Conservation (phyloP, 2,113 vertebrate genomes). For the Anguilla rostrata region DNA sequence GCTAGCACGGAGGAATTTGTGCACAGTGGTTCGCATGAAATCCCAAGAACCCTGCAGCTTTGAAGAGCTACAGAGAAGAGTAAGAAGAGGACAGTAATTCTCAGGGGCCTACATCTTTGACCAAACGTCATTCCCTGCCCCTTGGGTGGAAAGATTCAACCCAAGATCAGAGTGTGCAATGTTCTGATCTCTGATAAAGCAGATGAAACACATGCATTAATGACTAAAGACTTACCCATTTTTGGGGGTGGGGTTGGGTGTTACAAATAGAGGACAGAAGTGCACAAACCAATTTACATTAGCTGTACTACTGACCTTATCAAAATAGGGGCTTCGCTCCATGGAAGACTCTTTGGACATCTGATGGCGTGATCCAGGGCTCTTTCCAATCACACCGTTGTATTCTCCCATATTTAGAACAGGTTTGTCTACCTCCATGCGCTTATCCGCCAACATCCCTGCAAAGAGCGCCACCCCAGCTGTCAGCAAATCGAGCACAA, state of each 20-base stretch:
- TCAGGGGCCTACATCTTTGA: background rate
- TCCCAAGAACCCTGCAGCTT: background rate
- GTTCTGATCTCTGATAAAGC: background rate
- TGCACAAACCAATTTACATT: background rate
- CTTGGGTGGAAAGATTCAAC: background rate
- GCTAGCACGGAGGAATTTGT: too few species aligned
- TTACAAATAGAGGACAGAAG: background rate
- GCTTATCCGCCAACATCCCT: constrained; percentile 87
- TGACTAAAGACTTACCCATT: background rate
- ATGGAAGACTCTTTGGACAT: constrained; percentile 93
- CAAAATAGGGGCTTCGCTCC: constrained; percentile 90
- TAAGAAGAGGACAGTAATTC: background rate
- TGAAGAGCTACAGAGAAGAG: background rate
- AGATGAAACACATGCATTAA: background rate
- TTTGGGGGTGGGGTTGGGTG: too few species aligned
- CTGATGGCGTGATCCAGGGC: constrained; percentile 81
- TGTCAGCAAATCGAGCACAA: background rate
- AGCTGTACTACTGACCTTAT: constrained; percentile 76
- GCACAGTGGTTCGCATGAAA: background rate
- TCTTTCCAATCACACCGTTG: constrained; percentile 85
- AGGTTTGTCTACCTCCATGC: constrained; percentile 88
- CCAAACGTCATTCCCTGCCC: background rate
- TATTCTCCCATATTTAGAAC: constrained; percentile 81
- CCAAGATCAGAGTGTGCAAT: background rate
- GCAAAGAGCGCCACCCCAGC: background rate